These are phyloP conservation scores for Tanypteryx hageni DNA, from an alignment of 2,888 invertebrate genomes.

Conservation along the genomic window DNA sequence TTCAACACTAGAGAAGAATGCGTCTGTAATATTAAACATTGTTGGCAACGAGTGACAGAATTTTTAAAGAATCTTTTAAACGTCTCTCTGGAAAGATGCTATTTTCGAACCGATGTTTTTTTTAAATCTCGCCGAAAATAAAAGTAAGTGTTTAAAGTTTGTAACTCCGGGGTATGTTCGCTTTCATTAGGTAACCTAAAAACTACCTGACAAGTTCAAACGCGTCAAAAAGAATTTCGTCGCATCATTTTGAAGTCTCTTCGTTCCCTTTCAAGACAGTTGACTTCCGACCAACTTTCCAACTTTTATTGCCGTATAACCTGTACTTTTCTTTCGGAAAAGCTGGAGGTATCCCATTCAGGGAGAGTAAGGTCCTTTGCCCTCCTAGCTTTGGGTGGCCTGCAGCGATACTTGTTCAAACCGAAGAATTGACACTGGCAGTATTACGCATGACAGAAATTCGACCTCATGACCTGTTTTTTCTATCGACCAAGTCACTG, in stretches of 20 bases:
- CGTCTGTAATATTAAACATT: no score
- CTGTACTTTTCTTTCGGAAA: background rate
- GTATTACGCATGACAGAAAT: background rate
- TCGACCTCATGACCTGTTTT: background rate
- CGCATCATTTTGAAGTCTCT: background rate
- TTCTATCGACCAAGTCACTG: background rate
- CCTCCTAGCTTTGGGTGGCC: background rate
- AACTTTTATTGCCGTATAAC: constrained; percentile 28
- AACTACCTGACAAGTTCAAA: background rate
- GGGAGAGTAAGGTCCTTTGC: background rate
- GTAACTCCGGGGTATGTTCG: no score
- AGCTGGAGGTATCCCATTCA: background rate
- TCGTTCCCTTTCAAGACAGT: background rate
- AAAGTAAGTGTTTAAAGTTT: no score
- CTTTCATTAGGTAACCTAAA: no score
- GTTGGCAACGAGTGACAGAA: no score
- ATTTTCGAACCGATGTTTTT: no score
- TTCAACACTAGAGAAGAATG: no score
- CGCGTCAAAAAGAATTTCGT: background rate
- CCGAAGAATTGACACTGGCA: background rate
- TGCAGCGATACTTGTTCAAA: background rate
- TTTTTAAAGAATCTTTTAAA: no score
- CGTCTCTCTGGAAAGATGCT: no score
- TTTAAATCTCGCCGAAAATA: no score
- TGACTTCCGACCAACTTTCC: constrained; percentile 6